Conservation (phyloP, 1,140 invertebrate genomes). For the Scaptomyza hsui region DNA sequence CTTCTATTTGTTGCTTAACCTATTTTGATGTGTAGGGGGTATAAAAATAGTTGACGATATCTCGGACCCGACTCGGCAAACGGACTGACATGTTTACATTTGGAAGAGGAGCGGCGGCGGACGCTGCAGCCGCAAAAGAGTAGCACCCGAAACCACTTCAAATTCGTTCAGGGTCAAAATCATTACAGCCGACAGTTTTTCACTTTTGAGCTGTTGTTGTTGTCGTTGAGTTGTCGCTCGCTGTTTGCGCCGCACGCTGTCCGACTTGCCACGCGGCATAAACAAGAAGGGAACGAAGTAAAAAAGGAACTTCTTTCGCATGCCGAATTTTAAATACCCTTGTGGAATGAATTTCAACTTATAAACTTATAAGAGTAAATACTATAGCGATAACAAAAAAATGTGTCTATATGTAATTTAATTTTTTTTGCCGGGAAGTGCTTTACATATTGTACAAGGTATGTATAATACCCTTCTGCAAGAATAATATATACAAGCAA, state of each 20-base stretch:
- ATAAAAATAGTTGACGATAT: conserved; percentile 40
- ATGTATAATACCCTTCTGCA: background rate
- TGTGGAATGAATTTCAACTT: too few relatives aligned
- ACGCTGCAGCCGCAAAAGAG: conserved; percentile 13
- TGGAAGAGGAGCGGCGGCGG: conserved; percentile 9
- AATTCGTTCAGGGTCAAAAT: conserved; percentile 73
- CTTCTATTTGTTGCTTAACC: background rate
- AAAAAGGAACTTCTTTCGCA: background rate
- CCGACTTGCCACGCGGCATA: conserved; percentile 49
- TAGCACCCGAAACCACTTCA: conserved; percentile 62
- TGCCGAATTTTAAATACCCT: background rate
- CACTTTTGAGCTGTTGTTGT: background rate
- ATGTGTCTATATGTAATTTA: too few relatives aligned
- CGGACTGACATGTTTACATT: conserved; percentile 50
- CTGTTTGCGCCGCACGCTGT: conserved; percentile 46
- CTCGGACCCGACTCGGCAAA: conserved; percentile 2
- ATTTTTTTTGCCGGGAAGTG: too few relatives aligned
- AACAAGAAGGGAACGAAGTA: conserved; percentile 35
- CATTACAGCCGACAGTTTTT: conserved; percentile 57
- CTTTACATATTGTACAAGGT: background rate
- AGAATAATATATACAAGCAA: background rate
- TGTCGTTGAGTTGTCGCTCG: conserved; percentile 12
- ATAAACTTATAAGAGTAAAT: too few relatives aligned
- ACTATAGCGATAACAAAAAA: too few relatives aligned
- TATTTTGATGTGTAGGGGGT: background rate